phyloP scores from a whole-genome alignment of 1,140 invertebrate genomes.

The Trichonephila clavata region DNA sequence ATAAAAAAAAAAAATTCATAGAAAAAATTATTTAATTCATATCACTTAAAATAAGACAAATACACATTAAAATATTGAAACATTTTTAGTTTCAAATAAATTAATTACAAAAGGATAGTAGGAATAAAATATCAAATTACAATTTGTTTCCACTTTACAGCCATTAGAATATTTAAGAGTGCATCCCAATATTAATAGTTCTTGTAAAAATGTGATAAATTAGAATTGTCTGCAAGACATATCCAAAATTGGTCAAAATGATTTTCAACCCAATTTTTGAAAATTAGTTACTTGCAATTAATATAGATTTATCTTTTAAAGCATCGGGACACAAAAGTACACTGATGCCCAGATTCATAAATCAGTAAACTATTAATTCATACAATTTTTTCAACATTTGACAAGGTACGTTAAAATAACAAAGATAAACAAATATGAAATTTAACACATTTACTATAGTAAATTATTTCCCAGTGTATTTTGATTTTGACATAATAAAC shows the following conservation, averaged over 20 bases:
- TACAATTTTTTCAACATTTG: constrained; percentile 58
- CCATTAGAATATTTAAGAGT: constrained; percentile 82
- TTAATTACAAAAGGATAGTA: too few species aligned
- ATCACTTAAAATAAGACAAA: too few species aligned
- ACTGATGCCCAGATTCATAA: constrained; percentile 75
- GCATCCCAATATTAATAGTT: constrained; percentile 68
- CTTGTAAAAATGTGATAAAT: neutral
- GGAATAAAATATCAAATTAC: too few species aligned
- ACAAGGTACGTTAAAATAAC: neutral
- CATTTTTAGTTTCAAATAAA: too few species aligned
- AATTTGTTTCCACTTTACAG: neutral
- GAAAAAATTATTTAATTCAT: too few species aligned
- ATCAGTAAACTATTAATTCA: constrained; percentile 54
- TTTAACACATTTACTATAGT: too few species aligned
- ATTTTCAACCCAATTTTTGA: neutral
- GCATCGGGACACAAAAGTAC: neutral
- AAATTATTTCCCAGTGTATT: too few species aligned
- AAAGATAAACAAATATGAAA: neutral
- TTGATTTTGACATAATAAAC: too few species aligned
- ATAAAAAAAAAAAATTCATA: too few species aligned
- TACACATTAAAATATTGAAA: too few species aligned
- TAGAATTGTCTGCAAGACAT: constrained; percentile 36
- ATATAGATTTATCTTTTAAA: constrained; percentile 75
- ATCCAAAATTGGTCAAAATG: neutral
- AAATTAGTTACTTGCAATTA: neutral